Conservation (phyloP, 2,113 vertebrate genomes). For the Sitta europaea region DNA sequence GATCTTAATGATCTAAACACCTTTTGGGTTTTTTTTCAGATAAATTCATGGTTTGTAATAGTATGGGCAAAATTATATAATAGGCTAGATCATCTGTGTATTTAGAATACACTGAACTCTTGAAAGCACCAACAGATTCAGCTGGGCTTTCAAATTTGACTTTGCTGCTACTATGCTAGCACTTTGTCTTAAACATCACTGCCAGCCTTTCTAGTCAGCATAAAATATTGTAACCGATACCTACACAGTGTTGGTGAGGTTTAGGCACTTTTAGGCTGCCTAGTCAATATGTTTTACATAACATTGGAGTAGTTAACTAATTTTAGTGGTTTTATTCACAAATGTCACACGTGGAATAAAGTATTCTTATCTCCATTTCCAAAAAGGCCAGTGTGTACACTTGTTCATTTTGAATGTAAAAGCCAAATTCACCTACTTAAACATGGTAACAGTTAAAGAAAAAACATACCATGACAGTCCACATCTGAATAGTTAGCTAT, state of each 20-base stretch:
- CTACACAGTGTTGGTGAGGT: neutral
- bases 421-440: neutral
- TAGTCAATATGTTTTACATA: neutral
- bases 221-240: neutral
- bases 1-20: neutral
- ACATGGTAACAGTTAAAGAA: neutral
- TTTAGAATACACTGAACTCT: neutral
- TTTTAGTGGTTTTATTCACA: neutral
- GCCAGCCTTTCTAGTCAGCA: neutral
- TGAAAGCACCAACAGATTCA: neutral
- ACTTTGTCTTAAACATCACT: neutral
- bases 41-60: neutral
- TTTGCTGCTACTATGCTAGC: neutral
- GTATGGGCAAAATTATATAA: neutral
- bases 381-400: neutral
- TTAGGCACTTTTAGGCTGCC: neutral
- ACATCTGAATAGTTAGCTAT: neutral
- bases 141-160: neutral
- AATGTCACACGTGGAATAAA: neutral
- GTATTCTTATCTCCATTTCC: neutral
- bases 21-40: neutral
- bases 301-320: neutral
- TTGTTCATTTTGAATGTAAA: neutral
- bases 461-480: neutral
- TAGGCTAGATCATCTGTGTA: neutral